phyloP scores from a whole-genome alignment of 2,888 invertebrate species.

The Melinaea marsaeus region DNA sequence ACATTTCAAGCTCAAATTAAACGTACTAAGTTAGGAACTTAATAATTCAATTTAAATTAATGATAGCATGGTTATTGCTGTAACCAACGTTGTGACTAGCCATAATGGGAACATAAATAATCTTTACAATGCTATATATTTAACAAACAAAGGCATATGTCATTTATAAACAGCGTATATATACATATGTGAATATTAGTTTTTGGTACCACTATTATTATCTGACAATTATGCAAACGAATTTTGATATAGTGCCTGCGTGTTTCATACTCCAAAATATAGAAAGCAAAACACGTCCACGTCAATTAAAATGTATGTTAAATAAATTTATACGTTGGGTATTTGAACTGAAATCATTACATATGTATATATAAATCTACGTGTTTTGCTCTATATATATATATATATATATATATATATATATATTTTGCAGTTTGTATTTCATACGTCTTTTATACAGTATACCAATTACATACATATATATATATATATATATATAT shows the following conservation, averaged over 20 bases:
- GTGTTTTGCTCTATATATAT: no score
- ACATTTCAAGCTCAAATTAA: slow-evolving; percentile 30
- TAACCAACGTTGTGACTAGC: slow-evolving; percentile 38
- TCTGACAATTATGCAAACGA: slow-evolving; percentile 8
- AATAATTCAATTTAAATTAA: slow-evolving; percentile 46
- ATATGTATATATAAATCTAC: no score
- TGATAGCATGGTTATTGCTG: slow-evolving; percentile 38
- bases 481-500: no score
- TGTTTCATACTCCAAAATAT: background rate
- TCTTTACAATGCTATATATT: slow-evolving; percentile 39
- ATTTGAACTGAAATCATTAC: no score
- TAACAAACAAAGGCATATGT: slow-evolving; percentile 40
- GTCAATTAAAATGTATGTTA: slow-evolving; percentile 19
- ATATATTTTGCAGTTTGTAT: no score
- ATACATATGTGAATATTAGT: slow-evolving; percentile 32
- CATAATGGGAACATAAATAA: slow-evolving; percentile 43
- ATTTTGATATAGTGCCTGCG: background rate
- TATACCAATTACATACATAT: no score
- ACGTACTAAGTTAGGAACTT: slow-evolving; percentile 34
- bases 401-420: no score
- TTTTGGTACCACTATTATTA: slow-evolving; percentile 13
- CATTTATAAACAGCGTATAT: slow-evolving; percentile 38
- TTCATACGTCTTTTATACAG: no score
- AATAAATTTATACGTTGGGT: slow-evolving; percentile 11
- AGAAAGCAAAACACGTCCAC: slow-evolving; percentile 21